A percentile compares a stretch with the other conserved stretches of the same genome.
These are phyloP conservation scores for Thecocarcelia acutangulata DNA, from an alignment of 2,888 invertebrate genomes.

Conservation along the genomic window DNA sequence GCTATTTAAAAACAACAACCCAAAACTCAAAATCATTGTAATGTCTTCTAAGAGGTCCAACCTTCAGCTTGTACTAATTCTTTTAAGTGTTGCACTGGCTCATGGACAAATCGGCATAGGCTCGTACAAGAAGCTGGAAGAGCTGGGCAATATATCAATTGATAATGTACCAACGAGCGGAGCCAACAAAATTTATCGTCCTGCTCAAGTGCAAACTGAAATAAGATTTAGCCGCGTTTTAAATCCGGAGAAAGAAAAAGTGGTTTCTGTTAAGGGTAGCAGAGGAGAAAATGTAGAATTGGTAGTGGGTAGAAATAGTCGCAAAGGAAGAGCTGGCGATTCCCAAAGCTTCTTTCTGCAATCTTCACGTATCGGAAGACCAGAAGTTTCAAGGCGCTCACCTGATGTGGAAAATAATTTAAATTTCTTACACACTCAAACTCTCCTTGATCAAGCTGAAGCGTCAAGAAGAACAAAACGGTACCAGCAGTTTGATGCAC, in stretches of 20 bases:
- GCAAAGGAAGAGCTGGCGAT: conserved; percentile 74
- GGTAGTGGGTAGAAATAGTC: conserved; percentile 77
- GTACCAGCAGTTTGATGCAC: conserved; percentile 73
- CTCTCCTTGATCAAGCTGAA: conserved; percentile 75
- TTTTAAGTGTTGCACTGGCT: conserved; percentile 17
- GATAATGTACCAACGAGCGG: conserved; percentile 6
- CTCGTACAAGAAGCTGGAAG: conserved; percentile 12
- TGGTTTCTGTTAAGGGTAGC: conserved; percentile 88
- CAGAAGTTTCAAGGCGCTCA: conserved; percentile 22
- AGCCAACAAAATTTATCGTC: conserved; percentile 16
- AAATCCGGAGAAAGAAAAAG: conserved; percentile 88
- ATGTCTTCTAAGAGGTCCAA: conserved; percentile 36
- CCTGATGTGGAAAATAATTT: background rate
- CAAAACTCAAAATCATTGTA: background rate
- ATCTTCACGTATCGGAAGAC: conserved; percentile 72
- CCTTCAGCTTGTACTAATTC: conserved; percentile 25
- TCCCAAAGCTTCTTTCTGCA: conserved; percentile 75
- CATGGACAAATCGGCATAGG: conserved; percentile 37
- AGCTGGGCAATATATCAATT: too few relatives aligned
- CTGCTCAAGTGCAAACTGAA: conserved; percentile 81
- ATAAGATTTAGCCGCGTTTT: conserved; percentile 89
- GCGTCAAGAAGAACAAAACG: conserved; percentile 72
- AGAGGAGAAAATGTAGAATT: conserved; percentile 89
- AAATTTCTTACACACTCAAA: conserved; percentile 74
- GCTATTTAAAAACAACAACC: conserved; percentile 18